phyloP scores from a whole-genome alignment of 1,140 invertebrate genomes.

The Ridgeia piscesae region DNA sequence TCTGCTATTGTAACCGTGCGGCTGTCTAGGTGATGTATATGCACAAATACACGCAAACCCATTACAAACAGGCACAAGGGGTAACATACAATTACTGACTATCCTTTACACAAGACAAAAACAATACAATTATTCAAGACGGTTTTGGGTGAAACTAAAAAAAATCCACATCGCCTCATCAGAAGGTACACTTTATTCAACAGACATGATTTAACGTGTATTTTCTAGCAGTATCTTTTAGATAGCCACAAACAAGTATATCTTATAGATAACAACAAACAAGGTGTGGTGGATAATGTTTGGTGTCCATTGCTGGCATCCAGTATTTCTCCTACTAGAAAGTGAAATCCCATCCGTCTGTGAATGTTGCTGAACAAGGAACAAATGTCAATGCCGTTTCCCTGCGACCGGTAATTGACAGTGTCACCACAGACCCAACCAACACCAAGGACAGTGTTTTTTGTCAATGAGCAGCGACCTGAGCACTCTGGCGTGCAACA shows the following conservation, averaged over 20 bases:
- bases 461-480: background rate
- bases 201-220: background rate
- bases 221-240: background rate
- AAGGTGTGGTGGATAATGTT: background rate
- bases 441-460: background rate
- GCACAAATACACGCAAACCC: too few relatives aligned
- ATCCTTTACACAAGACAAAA: background rate
- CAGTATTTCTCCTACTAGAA: background rate
- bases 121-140: background rate
- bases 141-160: background rate
- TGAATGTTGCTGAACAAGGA: background rate
- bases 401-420: background rate
- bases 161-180: background rate
- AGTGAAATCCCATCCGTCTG: background rate
- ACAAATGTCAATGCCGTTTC: background rate
- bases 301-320: background rate
- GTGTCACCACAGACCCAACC: background rate
- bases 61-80: too few relatives aligned
- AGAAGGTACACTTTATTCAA: background rate
- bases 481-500: background rate
- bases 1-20: too few relatives aligned
- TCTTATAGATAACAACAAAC: background rate
- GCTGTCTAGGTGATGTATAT: too few relatives aligned
- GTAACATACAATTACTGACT: background rate
- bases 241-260: background rate